A percentile compares a stretch with the other conserved stretches of the same genome.
Conservation (phyloP, 1,140 invertebrate species). For the Ips typographus region DNA sequence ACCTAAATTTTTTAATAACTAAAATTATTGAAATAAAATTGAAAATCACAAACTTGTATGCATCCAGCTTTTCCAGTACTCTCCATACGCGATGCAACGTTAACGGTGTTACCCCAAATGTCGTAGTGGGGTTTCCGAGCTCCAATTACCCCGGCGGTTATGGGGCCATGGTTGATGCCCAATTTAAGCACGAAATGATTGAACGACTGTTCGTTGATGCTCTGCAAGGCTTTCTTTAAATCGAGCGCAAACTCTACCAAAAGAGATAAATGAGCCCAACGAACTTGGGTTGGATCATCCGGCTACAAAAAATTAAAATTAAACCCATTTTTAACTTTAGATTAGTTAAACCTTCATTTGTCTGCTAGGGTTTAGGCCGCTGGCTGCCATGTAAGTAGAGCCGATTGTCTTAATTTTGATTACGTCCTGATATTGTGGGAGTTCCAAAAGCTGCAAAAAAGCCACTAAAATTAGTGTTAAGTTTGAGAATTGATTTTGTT, state of each 20-base stretch:
- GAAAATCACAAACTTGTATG: conserved; percentile 72
- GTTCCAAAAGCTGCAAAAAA: conserved; percentile 74
- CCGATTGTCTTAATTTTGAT: conserved; percentile 99
- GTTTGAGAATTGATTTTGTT: no score
- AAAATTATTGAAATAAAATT: conserved; percentile 8
- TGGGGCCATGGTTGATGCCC: conserved; percentile 95
- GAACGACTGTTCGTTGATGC: conserved; percentile 93
- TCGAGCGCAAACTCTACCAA: conserved; percentile 90
- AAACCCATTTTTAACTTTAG: conserved; percentile 2
- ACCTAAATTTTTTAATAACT: conserved; percentile 61
- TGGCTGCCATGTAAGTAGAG: conserved; percentile 97
- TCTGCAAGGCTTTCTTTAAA: conserved; percentile 82
- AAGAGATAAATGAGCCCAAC: conserved; percentile 82
- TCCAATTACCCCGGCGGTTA: conserved; percentile 93
- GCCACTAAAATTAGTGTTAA: neutral
- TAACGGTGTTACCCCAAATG: conserved; percentile 96
- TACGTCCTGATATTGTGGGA: conserved; percentile 82
- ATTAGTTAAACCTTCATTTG: conserved; percentile 61
- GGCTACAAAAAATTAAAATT: conserved; percentile 53
- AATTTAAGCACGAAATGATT: conserved; percentile 94
- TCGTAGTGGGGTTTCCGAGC: conserved; percentile 94
- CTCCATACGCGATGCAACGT: conserved; percentile 95
- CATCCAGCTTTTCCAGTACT: conserved; percentile 93
- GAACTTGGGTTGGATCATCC: conserved; percentile 67
- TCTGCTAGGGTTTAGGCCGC: conserved; percentile 78